Conservation (phyloP, 2,797 vertebrate species). For the Poeciliopsis gracilis region DNA sequence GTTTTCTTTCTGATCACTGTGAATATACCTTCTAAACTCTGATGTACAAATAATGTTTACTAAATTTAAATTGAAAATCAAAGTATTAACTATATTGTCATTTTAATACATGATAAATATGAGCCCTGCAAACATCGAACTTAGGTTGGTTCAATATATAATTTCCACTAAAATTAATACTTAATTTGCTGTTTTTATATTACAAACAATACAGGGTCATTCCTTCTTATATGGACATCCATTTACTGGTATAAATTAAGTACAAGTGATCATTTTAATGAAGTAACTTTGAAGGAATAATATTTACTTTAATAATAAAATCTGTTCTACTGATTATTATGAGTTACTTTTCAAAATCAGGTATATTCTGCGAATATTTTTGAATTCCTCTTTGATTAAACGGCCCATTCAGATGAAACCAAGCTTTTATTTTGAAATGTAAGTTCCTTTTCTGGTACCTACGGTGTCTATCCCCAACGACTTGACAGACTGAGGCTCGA, state of each 20-base stretch:
- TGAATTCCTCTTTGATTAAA: not conserved
- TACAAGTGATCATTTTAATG: not conserved
- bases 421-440: constrained; percentile 58
- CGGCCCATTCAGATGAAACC: not conserved
- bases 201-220: not conserved
- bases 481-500: constrained; percentile 32
- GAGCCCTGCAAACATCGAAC: not conserved
- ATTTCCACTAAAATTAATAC: not conserved
- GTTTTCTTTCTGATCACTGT: no score
- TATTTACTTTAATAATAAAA: not conserved
- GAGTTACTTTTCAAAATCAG: not conserved
- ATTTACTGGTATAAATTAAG: not conserved
- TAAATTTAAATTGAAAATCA: not conserved
- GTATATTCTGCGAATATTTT: not conserved
- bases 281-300: not conserved
- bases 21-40: no score
- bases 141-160: not conserved
- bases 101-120: not conserved
- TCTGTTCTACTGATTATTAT: not conserved
- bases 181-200: no score
- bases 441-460: not conserved
- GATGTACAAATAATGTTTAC: not conserved
- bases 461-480: fast-evolving
- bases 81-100: not conserved
- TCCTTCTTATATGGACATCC: not conserved